Evolutionary conservation across 2,113 vertebrate genomes (phyloP), one percentile per base, ranked within the genome.

Genomic region (Entelurus aequoreus): DNA sequence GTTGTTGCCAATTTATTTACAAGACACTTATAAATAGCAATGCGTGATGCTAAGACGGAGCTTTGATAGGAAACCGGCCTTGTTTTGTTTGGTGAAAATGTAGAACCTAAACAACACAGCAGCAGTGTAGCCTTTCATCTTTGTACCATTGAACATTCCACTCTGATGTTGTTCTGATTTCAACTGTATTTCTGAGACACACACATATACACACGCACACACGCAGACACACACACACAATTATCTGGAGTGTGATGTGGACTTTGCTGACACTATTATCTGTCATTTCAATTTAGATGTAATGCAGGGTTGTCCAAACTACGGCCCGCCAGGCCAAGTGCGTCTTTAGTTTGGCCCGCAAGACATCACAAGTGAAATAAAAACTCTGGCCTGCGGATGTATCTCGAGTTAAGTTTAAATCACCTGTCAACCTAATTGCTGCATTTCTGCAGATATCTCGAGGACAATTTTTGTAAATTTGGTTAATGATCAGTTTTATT

Each of bases 221-320:
- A 5, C 37, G 6, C 37, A 7, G 5, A 38, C 42, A 44, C 42
- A 44, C 42, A 44, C 42, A 44, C 42, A 46, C 28, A 28, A 28
- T 12, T 11, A 46, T 9, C 11, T 46, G 42, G 63, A 77, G 75
- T 81, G 57, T 62, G 76, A 84, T 73, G 80, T 74, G 71, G 82
- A 78, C 72, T 78, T 85, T 75, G 74, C 80, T 79, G 75, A 72
- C 62, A 77, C 76, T 65, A 76, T 85, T 88, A 82, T 38, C 54
- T 75, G 72, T 72, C 69, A 74, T 84, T 84, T 84, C 78, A 86
- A 88, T 90, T 86, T 88, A 78, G 84, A 82, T 69, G 68, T 71
- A 76, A 53, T 53, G 51, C 28, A 28, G 28, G 28, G 3, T 28
- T 28, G 28, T 28, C 28, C 28, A 28, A 28, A 28, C 28, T 28